Conservation (phyloP, 37 sponge, comb jelly and placozoan genomes). For the Beroe ovata region DNA sequence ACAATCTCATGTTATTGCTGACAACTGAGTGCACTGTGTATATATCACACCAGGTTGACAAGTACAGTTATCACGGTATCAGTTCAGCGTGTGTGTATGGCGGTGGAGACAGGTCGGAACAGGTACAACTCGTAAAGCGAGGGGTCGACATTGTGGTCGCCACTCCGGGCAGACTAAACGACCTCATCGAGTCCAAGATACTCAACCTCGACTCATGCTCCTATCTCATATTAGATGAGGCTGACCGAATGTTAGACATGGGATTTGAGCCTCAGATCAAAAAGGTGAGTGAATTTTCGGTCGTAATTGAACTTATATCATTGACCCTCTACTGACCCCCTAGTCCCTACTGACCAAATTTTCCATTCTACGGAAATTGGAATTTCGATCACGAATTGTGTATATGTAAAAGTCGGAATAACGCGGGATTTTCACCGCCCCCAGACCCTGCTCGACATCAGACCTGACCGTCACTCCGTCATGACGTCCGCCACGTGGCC, state of each 20-base stretch:
- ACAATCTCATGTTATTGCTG: too few species aligned
- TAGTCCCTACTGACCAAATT: too few species aligned
- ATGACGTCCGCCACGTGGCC: conserved; percentile 99
- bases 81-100: conserved; percentile 93
- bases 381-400: too few species aligned
- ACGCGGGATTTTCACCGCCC: too few species aligned
- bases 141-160: conserved; percentile 86
- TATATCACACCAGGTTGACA: conserved; percentile 74
- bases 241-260: conserved; percentile 98
- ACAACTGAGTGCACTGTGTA: too few species aligned
- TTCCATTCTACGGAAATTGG: too few species aligned
- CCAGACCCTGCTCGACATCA: conserved; percentile 84
- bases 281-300: conserved; percentile 69
- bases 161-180: conserved; percentile 94
- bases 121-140: conserved; percentile 70
- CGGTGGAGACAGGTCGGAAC: conserved; percentile 83
- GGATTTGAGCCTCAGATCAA: conserved; percentile 98
- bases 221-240: conserved; percentile 95
- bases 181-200: conserved; percentile 79
- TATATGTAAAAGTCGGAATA: too few species aligned
- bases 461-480: conserved; percentile 93
- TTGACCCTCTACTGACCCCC: too few species aligned
- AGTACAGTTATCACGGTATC: conserved; percentile 84
- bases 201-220: conserved; percentile 78
- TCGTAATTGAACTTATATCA: too few species aligned